These are phyloP conservation scores for Catamblyrhynchus diadema DNA, from an alignment of 2,797 vertebrate genomes.

Conservation along the genomic window DNA sequence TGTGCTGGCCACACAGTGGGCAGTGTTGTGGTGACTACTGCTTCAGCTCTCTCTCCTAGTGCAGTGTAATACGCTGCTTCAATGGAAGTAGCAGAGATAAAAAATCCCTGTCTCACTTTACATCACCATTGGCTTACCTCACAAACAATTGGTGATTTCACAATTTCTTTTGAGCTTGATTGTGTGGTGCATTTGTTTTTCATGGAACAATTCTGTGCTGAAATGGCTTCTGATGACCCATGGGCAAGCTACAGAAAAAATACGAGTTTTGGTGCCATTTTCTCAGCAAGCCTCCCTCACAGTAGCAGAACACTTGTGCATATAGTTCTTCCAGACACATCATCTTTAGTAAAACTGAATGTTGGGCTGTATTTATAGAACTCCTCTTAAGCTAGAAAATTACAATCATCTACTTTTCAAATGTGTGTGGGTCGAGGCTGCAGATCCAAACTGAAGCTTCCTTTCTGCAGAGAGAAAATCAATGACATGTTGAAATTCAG, in stretches of 20 bases:
- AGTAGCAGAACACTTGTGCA: background rate
- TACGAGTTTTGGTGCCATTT: background rate
- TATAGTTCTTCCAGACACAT: slow-evolving; percentile 7
- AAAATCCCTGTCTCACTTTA: background rate
- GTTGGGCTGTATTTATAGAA: slow-evolving; percentile 59
- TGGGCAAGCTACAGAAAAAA: background rate
- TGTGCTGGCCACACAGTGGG: background rate
- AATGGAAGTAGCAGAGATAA: background rate
- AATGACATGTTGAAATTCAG: background rate
- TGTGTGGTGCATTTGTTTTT: background rate
- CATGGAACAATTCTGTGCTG: background rate
- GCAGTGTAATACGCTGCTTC: background rate
- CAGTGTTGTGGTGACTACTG: background rate
- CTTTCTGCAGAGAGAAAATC: slow-evolving; percentile 38
- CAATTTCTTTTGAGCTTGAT: background rate
- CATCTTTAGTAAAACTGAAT: background rate
- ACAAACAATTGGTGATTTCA: background rate
- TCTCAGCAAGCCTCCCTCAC: slow-evolving; percentile 11
- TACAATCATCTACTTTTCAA: slow-evolving; percentile 55
- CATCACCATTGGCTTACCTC: background rate
- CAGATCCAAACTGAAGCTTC: slow-evolving; percentile 39
- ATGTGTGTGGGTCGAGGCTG: slow-evolving; percentile 31
- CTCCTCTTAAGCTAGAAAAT: slow-evolving; percentile 44
- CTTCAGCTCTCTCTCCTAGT: background rate
- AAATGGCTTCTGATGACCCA: background rate